These are phyloP conservation scores for Troilus luridus DNA, from an alignment of 2,888 invertebrate genomes.

Conservation along the genomic window DNA sequence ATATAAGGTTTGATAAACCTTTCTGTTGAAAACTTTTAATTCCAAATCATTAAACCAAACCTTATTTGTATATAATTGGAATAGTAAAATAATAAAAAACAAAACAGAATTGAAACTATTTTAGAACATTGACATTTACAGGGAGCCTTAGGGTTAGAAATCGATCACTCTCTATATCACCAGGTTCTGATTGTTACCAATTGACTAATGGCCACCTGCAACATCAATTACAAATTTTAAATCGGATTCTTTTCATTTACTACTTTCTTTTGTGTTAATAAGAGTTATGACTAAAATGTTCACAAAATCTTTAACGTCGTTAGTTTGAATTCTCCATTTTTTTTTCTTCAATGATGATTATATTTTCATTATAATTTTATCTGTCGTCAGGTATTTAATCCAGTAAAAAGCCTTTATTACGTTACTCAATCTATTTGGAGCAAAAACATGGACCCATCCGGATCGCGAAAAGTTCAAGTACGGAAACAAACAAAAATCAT, in stretches of 20 bases:
- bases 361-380: neutral
- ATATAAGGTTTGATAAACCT: neutral
- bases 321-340: neutral
- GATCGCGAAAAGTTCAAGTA: no score
- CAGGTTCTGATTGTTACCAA: conserved; percentile 34
- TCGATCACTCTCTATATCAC: conserved; percentile 26
- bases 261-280: no score
- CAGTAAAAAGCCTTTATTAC: neutral
- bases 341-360: neutral
- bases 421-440: no score
- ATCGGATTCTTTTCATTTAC: neutral
- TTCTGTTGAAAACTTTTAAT: neutral
- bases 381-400: neutral
- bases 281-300: neutral
- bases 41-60: neutral
- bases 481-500: no score
- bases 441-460: no score
- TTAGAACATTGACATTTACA: conserved; percentile 29
- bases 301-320: neutral
- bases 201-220: conserved; percentile 25
- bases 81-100: no score
- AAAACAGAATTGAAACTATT: neutral
- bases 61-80: neutral
- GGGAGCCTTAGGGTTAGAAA: neutral
- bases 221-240: conserved; percentile 16